phyloP scores from a whole-genome alignment of 2,888 invertebrate genomes.

The Pyrochroa serraticornis region DNA sequence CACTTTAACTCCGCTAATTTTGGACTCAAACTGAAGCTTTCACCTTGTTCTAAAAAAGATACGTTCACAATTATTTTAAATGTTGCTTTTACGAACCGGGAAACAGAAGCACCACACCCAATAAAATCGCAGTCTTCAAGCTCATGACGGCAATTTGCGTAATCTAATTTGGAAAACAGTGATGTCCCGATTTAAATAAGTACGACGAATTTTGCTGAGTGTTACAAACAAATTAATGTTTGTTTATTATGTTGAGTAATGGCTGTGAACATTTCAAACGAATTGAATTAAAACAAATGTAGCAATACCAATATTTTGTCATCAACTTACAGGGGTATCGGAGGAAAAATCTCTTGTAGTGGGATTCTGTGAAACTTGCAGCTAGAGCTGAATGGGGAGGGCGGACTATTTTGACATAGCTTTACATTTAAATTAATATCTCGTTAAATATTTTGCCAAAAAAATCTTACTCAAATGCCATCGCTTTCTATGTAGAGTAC shows the following conservation, averaged over 20 bases:
- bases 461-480: no score
- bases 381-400: no score
- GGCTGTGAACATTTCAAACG: neutral
- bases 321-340: neutral
- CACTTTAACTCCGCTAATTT: conserved; percentile 10
- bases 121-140: neutral
- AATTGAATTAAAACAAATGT: neutral
- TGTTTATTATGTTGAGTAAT: no score
- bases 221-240: no score
- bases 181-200: neutral
- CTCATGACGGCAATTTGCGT: neutral
- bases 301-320: neutral
- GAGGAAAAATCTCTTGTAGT: no score
- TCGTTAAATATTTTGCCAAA: no score
- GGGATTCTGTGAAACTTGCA: no score
- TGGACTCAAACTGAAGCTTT: conserved; percentile 8
- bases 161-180: neutral
- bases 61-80: neutral
- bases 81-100: neutral
- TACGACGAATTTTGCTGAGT: no score
- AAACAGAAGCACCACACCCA: neutral
- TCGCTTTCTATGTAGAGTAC: no score
- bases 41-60: conserved; percentile 8
- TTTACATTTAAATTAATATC: no score
- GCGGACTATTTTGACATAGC: no score